A percentile compares a stretch with the other conserved stretches of the same genome.
Conservation (phyloP, 2,797 vertebrate species). For the Lophius americanus region DNA sequence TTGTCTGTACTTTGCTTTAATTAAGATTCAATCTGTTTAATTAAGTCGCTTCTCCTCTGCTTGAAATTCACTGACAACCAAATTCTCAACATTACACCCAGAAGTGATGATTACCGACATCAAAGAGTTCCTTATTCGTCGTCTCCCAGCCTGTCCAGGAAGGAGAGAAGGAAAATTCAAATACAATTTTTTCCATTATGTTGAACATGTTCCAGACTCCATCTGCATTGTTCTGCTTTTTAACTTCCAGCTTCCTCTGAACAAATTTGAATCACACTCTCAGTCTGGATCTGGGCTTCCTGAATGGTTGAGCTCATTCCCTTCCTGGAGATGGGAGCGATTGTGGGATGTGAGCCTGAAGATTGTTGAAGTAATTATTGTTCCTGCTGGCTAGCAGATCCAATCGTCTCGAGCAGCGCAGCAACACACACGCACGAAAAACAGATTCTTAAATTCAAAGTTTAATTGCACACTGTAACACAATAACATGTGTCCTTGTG, state of each 20-base stretch:
- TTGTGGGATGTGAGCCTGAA: slow-evolving; percentile 69
- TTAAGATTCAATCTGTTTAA: slow-evolving; percentile 32
- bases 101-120: slow-evolving; percentile 8
- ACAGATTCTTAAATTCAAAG: slow-evolving; percentile 53
- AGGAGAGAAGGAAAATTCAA: slow-evolving; percentile 4
- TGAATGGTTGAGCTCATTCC: slow-evolving; percentile 61
- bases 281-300: slow-evolving; percentile 33
- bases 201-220: slow-evolving; percentile 2
- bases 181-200: neutral
- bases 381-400: slow-evolving; percentile 70
- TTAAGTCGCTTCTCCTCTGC: slow-evolving; percentile 14
- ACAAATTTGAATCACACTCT: slow-evolving; percentile 46
- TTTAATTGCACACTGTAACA: slow-evolving; percentile 56
- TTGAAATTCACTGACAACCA: slow-evolving; percentile 27
- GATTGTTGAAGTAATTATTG: slow-evolving; percentile 77
- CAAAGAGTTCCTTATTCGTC: slow-evolving; percentile 2
- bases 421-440: slow-evolving; percentile 7
- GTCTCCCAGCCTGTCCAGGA: slow-evolving; percentile 6
- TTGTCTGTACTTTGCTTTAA: slow-evolving; percentile 9
- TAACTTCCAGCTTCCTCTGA: slow-evolving; percentile 28
- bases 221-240: slow-evolving; percentile 50
- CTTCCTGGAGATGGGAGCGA: slow-evolving; percentile 56
- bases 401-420: slow-evolving; percentile 55
- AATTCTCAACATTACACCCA: slow-evolving; percentile 12
- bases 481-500: slow-evolving; percentile 52